Base-by-base conservation (phyloP, 2,888 invertebrate genomes). In the Melieria crassipennis region DNA sequence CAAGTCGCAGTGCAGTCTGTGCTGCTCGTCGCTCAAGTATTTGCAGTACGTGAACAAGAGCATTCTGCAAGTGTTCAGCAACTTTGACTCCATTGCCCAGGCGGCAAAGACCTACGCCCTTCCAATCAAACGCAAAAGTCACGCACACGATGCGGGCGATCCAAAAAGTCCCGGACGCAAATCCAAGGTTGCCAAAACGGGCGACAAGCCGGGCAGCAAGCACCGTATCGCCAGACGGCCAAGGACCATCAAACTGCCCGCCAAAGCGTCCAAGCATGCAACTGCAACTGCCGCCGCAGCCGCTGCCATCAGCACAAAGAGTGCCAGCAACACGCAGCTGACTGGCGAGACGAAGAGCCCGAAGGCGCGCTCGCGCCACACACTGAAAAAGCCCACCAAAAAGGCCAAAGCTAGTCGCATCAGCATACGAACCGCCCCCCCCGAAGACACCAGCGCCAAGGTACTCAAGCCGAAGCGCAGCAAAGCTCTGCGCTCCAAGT, bases 11-110 rank as follows among this genome's bases (percentile, higher is more conserved):
- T 84, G 85, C 74, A 76, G 48, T 45, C 74, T 82, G 56, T 84
- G 84, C 70, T 73, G 76, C 65, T 81, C 83, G 30, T 78, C 83
- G 4, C 78, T 84, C 3, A 79, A 81, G 72, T 84, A 84, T 70
- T 73, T 84, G 63, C 78, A 82, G 66, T 79, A 78, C 69, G 81
- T 83, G 5, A 84, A 84, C 58, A 77, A 79, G n/a, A 82, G 79
- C 55, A 83, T 84, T 10, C 74, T 80, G 74, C 77, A 81, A 61
- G 79, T 80, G 3, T 84, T 84, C 57, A 80, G 82, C 4, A 81
- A 79, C 50, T 79, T 78, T 5, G 82, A 82, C 45, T 70, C 79
- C 5, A 77, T 83, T 62, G 78, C 75, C 1, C 75, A 78, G 65
- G 79, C 82, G 16, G 82, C 82, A 42, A 78, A 79, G 4, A 73